These are phyloP conservation scores for Napeogenes inachia DNA, from an alignment of 2,888 invertebrate genomes.

Conservation along the genomic window DNA sequence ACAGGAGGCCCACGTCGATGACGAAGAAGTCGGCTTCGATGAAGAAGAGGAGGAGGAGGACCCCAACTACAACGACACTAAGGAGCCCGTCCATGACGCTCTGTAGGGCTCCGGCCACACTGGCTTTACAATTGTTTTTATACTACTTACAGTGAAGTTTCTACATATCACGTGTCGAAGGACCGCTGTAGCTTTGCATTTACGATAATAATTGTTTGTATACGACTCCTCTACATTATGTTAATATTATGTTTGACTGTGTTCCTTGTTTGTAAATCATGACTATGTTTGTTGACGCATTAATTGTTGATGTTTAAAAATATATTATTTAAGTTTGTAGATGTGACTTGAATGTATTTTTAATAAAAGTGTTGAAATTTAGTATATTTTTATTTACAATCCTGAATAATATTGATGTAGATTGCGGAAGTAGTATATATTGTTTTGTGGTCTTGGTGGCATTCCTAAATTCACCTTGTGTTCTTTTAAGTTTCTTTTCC, in stretches of 20 bases:
- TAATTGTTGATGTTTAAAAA: too few relatives aligned
- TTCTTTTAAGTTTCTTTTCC: too few relatives aligned
- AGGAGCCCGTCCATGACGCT: conserved; percentile 9
- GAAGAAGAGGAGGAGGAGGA: conserved; percentile 38
- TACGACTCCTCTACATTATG: background rate
- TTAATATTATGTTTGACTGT: background rate
- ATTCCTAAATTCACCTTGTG: too few relatives aligned
- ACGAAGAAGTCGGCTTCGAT: conserved; percentile 41
- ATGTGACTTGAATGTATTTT: conserved; percentile 1
- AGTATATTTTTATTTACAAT: background rate
- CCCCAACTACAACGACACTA: conserved; percentile 11
- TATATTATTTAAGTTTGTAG: background rate
- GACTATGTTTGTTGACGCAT: too few relatives aligned
- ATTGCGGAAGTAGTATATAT: too few relatives aligned
- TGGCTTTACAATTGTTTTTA: background rate
- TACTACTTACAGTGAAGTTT: background rate
- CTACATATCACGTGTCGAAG: background rate
- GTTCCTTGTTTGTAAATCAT: too few relatives aligned
- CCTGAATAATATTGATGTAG: too few relatives aligned
- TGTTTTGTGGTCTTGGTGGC: too few relatives aligned
- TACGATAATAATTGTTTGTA: background rate
- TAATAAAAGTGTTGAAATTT: background rate
- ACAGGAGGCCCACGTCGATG: conserved; percentile 39
- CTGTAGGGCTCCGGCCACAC: background rate
- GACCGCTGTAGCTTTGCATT: too few relatives aligned